Evolutionary conservation across 2,888 invertebrate species (phyloP).

Genomic region (Tetrapedia diversipes): DNA sequence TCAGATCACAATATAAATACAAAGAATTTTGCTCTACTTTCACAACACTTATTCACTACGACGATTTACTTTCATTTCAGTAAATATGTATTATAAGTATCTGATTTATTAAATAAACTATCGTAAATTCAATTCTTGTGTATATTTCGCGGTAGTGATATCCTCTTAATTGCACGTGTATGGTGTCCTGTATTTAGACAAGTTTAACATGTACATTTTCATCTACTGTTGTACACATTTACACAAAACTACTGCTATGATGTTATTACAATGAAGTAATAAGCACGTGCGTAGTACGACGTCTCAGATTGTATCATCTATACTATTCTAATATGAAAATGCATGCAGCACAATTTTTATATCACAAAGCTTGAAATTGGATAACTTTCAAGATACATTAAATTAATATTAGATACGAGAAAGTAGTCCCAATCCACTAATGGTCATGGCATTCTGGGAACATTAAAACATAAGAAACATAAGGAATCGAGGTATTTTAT

Average conservation of each 20-base stretch:
- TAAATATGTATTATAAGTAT: conserved; percentile 20
- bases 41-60: conserved; percentile 31
- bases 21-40: conserved; percentile 12
- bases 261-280: conserved; percentile 14
- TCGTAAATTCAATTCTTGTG: background rate
- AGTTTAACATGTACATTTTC: background rate
- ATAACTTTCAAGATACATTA: conserved; percentile 41
- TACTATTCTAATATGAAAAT: conserved; percentile 30
- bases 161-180: conserved; percentile 5
- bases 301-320: conserved; percentile 3
- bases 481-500: conserved; percentile 67
- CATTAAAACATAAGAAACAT: conserved; percentile 71
- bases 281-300: conserved; percentile 24
- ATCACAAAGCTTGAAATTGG: conserved; percentile 46
- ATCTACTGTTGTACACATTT: conserved; percentile 14
- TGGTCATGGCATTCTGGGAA: conserved; percentile 63
- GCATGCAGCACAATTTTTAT: conserved; percentile 53
- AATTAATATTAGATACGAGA: conserved; percentile 55
- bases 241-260: conserved; percentile 1
- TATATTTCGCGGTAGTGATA: background rate
- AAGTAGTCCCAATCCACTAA: conserved; percentile 54
- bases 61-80: conserved; percentile 15
- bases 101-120: conserved; percentile 22
- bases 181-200: conserved; percentile 9
- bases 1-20: conserved; percentile 4